Evolutionary conservation across 30 jellyfish, hydroid and myxozoan species (phyloP), one percentile per base, ranked within the genome.

Genomic region (Aurelia aurita): DNA sequence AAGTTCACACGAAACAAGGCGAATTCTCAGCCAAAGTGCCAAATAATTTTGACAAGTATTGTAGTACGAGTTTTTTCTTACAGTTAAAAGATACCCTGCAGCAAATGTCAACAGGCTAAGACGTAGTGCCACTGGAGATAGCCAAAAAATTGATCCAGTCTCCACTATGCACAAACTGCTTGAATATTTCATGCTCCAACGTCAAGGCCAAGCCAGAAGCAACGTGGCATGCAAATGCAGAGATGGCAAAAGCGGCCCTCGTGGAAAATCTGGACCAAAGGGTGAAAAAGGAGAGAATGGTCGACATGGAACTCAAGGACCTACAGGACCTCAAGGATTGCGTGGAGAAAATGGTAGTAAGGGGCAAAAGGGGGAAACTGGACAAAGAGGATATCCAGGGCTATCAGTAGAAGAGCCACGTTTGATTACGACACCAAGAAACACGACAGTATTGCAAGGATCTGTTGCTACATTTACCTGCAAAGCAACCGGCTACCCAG

Each of bases 401-500:
- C 46, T 3, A n/a, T 20, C 43, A 2, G 46, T 62, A 15, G 74
- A 62, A 26, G 28, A 21, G 10, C 65, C 65, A 7, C 46, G 46
- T 2, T 34, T 34, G 46, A 34, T 34, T 34, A 34, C 46, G 46
- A 10, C 46, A 62, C 77, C 76, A 29, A 28, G 1, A 11, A 43
- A 57, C 64, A 28, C 43, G 35, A 57, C 54, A 0, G 44, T 27
- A 5, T 3, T 9, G 44, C 70, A 76, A 32, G 87, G 87, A 35
- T 28, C 77, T 1, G 45, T 60, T 10, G 87, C 44, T 15, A 76
- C 76, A 63, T 76, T 76, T 53, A 15, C 73, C 4, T 76, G 87
- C 66, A 46, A 27, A 31, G 76, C 87, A 58, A 20, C 39, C 2
- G 87, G 87, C 64, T 25, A 76, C 45, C 87, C 87, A 18, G 29